These are phyloP conservation scores for Heterohyrax brucei DNA, from an alignment of 2,797 vertebrate species.

Conservation along the genomic window DNA sequence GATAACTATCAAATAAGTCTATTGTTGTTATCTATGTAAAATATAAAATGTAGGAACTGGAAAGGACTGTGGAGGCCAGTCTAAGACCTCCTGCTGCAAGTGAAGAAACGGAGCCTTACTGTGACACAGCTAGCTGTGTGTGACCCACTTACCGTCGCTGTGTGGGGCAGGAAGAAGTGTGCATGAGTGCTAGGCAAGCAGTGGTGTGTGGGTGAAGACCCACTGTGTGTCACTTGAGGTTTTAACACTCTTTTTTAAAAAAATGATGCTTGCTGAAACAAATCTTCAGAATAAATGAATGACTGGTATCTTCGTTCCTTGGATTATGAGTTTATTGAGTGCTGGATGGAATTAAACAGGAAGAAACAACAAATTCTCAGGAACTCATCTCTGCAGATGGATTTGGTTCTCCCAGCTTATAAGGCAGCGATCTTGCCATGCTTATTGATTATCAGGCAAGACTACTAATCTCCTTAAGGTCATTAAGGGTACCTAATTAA, in stretches of 20 bases:
- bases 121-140: background rate
- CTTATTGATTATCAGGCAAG: conserved; percentile 99
- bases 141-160: conserved; percentile 45
- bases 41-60: conserved; percentile 17
- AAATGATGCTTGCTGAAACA: conserved; percentile 57
- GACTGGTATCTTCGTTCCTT: background rate
- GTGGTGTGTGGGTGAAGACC: background rate
- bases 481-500: conserved; percentile 99
- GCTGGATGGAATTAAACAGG: conserved; percentile 80
- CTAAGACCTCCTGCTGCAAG: background rate
- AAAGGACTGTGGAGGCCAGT: background rate
- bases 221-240: conserved; percentile 30
- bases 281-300: conserved; percentile 61
- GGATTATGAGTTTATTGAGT: conserved; percentile 42
- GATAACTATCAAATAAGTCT: background rate
- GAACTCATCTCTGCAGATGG: conserved; percentile 90
- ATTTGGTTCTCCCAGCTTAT: conserved; percentile 90
- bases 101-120: background rate
- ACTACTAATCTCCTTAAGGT: conserved; percentile 98
- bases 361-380: conserved; percentile 81
- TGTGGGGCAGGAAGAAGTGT: conserved; percentile 1
- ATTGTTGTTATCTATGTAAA: conserved; percentile 15
- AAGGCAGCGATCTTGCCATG: conserved; percentile 91
- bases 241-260: conserved; percentile 35
- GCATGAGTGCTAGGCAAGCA: background rate